Conservation (phyloP, 2,888 invertebrate genomes). For the Apocheima hispidaria region DNA sequence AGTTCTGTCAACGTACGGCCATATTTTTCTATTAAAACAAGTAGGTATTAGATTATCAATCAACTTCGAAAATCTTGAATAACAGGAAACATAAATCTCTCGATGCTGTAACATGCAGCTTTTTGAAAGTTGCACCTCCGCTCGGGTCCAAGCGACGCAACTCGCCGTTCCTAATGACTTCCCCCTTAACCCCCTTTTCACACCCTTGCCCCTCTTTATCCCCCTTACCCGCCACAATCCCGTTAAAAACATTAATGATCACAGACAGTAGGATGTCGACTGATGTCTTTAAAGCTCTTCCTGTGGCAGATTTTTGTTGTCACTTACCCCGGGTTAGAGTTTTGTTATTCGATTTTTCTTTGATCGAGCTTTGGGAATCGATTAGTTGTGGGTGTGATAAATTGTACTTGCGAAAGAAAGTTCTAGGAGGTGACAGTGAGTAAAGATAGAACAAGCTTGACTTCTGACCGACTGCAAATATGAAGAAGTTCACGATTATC, state of each 20-base stretch:
- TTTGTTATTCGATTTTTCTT: conserved; percentile 41
- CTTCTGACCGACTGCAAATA: not conserved
- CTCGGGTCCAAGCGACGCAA: conserved; percentile 42
- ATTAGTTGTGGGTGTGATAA: conserved; percentile 10
- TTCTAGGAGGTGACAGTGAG: not conserved
- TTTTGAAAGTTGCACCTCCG: conserved; percentile 37
- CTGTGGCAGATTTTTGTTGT: conserved; percentile 45
- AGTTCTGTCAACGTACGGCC: not conserved
- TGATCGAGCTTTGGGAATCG: conserved; percentile 33
- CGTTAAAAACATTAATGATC: conserved; percentile 50
- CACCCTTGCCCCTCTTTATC: conserved; percentile 26
- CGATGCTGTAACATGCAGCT: conserved; percentile 33
- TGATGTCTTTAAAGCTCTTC: conserved; percentile 47
- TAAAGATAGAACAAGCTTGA: not conserved
- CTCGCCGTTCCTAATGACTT: conserved; percentile 44
- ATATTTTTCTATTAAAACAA: not conserved
- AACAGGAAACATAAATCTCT: conserved; percentile 35
- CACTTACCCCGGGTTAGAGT: conserved; percentile 36
- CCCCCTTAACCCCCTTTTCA: conserved; percentile 5
- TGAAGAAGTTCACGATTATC: no score
- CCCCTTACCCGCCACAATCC: conserved; percentile 43
- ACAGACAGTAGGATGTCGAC: conserved; percentile 46
- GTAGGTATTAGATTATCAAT: conserved; percentile 14
- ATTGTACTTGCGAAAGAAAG: no score
- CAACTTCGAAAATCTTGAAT: conserved; percentile 13